Base-by-base conservation (phyloP, 2,888 invertebrate species). In the Pandemis cinnamomeana region DNA sequence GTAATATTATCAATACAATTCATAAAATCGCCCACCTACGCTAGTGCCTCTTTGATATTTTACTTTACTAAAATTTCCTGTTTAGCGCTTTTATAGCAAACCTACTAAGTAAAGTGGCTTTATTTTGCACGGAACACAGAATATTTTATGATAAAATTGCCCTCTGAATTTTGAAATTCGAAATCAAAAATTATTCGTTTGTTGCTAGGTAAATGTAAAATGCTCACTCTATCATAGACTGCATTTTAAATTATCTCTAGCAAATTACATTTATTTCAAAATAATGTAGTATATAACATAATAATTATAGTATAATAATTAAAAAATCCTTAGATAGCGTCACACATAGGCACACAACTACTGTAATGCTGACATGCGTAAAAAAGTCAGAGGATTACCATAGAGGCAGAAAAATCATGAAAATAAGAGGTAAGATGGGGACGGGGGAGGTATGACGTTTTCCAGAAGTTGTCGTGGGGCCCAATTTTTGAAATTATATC, bases 251-350 rank as follows among this genome's bases (percentile, higher is more conserved):
- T 20, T 58, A 58, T 58, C 27, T 27, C 4, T 58, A 58, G 58
- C 20, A 58, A 58, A 58, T 20, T 58, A 58, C 11, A 58, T 27
- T 27, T 58, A 27, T 27, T 27, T 11, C 11, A 58, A 58, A 58
- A 20, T 58, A 58, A 27, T 55, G 7, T 41, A 68, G 53, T 66
- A 51, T 72, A 36, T 36, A 36, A 36, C 27, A 36, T 36, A 36
- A 36, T 36, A 71, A 61, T 6, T 64, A 76, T 58, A 77, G 67
- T 46, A 13, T 53, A 75, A 71, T 67, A 71, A 73, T 78, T 53
- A 27, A 5, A 10, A 58, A 58, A 58, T 58, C 6, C 27, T 58
- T 10, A 58, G 27, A 10, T 11, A 27, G 27, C 27, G 10, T 58
- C 27, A 58, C 20, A 58, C 10, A 27, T 27, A 58, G 11, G 27